Base-by-base conservation (phyloP, 1,140 invertebrate species). In the Microplitis mediator region DNA sequence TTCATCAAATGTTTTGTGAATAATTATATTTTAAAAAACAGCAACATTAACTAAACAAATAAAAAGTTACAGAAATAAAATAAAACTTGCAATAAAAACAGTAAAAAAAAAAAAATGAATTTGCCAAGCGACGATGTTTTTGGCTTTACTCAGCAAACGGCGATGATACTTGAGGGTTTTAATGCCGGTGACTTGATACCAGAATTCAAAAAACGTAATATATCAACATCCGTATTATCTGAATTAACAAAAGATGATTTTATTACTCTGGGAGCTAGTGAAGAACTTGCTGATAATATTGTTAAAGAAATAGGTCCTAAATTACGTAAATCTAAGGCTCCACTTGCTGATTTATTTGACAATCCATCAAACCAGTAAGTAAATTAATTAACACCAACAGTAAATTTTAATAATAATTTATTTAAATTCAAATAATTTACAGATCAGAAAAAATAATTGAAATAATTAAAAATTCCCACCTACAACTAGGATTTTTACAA, bases 81-180 rank as follows among this genome's bases (percentile, higher is more conserved):
- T 23, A 23, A 23, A 23, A 23, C 23, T 23, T 23, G 1, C 0
- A 23, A 23, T 23, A 23, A 23, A 23, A 23, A 2, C 23, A 62
- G 32, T 45, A 45, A 45, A 45, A 6, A 45, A 39, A 34, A 39
- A 39, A 64, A 64, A 36, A 64, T 36, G 39, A 62, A 45, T 45
- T 11, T 45, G 8, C 39, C 39, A 45, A 45, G 39, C 16, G 78
- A 79, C 54, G 79, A 82, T 75, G 71, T 73, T 63, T 69, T 81
- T 3, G 78, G 79, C 39, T 82, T 81, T 63, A 81, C 78, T 0
- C 69, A 71, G 32, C 76, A 74, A 69, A 82, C 81, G 8, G 78
- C 76, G 14, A 69, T 70, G 32, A 62, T 77, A 52, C 67, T 77
- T 14, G 62, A 69, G 2, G 76, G 76, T 31, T 64, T 77, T 1